These are phyloP conservation scores for Eublepharis macularius DNA, from an alignment of 2,113 vertebrate genomes.

Conservation along the genomic window DNA sequence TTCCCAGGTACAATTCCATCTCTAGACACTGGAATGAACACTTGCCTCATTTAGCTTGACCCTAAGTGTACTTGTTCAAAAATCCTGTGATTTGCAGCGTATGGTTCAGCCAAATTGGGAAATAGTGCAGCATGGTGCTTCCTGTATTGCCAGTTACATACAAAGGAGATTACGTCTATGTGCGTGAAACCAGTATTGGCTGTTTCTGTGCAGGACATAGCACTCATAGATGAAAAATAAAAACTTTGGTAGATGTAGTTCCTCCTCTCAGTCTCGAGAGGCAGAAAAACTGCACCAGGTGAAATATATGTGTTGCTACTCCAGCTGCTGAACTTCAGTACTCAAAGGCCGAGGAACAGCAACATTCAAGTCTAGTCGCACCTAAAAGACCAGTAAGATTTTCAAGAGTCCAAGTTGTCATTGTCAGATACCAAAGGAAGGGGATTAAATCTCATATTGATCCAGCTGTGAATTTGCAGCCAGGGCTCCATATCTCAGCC, in stretches of 20 bases:
- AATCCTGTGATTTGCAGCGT: neutral
- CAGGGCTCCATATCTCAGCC: neutral
- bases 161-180: neutral
- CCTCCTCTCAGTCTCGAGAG: neutral
- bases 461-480: neutral
- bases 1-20: too few relatives aligned
- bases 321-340: neutral
- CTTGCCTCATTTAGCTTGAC: too few relatives aligned
- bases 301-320: neutral
- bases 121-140: neutral
- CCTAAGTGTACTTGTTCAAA: too few relatives aligned
- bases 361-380: too few relatives aligned
- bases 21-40: too few relatives aligned
- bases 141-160: neutral
- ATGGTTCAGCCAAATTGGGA: neutral
- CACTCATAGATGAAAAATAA: neutral
- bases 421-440: too few relatives aligned
- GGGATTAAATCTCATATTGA: neutral
- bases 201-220: neutral
- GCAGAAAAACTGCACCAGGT: neutral
- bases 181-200: neutral
- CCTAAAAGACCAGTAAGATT: too few relatives aligned
- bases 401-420: too few relatives aligned
- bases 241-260: neutral
- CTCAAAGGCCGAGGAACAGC: neutral